These are phyloP conservation scores for Conus ventricosus DNA, from an alignment of 1,140 invertebrate genomes.

Conservation along the genomic window DNA sequence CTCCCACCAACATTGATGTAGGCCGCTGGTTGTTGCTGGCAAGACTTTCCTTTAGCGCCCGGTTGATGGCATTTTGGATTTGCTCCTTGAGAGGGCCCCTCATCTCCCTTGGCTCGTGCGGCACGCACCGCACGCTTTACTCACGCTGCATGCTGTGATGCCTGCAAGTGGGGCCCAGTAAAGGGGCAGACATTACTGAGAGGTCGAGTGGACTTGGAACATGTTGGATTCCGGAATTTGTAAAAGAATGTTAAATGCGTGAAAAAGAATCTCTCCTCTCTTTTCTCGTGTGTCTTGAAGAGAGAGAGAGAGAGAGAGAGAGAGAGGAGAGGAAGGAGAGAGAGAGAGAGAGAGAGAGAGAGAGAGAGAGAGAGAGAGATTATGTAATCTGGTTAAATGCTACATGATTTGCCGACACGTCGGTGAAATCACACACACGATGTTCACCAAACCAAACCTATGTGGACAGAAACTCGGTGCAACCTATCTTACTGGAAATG, in stretches of 20 bases:
- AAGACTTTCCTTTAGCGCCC: slow-evolving; percentile 20
- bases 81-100: slow-evolving; percentile 34
- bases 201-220: neutral
- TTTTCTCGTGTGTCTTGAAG: neutral
- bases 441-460: too few species aligned
- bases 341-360: too few species aligned
- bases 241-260: neutral
- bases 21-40: slow-evolving; percentile 8
- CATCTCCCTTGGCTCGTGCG: slow-evolving; percentile 33
- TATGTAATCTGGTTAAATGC: too few species aligned
- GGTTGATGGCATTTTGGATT: slow-evolving; percentile 40
- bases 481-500: too few species aligned
- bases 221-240: too few species aligned
- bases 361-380: too few species aligned
- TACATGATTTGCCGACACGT: too few species aligned
- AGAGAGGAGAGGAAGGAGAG: too few species aligned
- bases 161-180: neutral
- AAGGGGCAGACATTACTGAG: neutral
- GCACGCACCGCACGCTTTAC: slow-evolving; percentile 36
- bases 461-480: too few species aligned
- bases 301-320: too few species aligned
- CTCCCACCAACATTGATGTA: slow-evolving; percentile 36
- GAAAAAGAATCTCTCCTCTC: neutral
- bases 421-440: too few species aligned
- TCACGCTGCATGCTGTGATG: slow-evolving; percentile 35